A percentile compares a stretch with the other conserved stretches of the same genome.
Conservation (phyloP, 2,797 vertebrate species). For the Tamandua tetradactyla region DNA sequence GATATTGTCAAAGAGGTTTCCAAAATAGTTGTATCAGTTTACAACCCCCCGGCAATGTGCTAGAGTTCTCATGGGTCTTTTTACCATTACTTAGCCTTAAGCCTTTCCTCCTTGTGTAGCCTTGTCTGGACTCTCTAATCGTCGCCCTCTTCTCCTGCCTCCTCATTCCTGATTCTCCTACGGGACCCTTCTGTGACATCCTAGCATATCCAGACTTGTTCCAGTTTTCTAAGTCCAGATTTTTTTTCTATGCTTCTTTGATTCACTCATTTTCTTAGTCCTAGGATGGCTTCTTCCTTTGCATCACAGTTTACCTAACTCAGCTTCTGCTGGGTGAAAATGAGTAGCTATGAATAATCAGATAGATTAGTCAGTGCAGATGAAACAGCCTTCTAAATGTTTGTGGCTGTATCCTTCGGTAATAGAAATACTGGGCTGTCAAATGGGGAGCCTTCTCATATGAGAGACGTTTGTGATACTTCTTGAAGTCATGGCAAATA, state of each 20-base stretch:
- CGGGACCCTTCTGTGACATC: not conserved
- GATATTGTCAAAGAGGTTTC: not conserved
- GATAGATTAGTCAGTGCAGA: not conserved
- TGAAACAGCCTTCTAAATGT: not conserved
- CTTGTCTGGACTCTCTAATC: not conserved
- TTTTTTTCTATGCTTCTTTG: not conserved
- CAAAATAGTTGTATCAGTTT: not conserved
- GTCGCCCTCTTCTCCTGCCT: not conserved
- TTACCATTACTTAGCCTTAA: not conserved
- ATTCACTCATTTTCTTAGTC: not conserved
- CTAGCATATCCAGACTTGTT: not conserved
- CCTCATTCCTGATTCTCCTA: not conserved
- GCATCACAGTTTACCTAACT: not conserved
- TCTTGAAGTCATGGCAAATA: not conserved
- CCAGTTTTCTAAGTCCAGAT: not conserved
- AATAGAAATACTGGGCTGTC: not conserved
- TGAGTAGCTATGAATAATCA: not conserved
- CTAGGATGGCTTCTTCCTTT: not conserved
- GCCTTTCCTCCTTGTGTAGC: rapidly evolving
- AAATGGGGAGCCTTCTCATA: not conserved
- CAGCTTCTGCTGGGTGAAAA: not conserved
- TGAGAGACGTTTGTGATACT: not conserved
- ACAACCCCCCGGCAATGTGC: not conserved
- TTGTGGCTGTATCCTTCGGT: not conserved
- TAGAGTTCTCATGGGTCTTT: not conserved